Conservation (phyloP, 35 echinoderm and acorn worm species). For the Ophioderma brevispina region DNA sequence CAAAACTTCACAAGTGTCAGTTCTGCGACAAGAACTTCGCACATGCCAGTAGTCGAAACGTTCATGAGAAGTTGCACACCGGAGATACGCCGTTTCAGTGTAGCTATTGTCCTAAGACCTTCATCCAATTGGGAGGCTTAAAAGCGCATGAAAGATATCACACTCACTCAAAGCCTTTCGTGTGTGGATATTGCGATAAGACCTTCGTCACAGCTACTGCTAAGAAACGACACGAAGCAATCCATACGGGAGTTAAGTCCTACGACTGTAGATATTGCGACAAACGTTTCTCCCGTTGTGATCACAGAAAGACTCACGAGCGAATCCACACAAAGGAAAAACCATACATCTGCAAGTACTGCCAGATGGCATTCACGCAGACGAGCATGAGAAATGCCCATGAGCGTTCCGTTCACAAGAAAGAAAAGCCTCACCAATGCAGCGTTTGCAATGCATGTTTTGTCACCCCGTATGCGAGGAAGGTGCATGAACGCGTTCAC, state of each 20-base stretch:
- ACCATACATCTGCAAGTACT: neutral
- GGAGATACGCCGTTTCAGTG: neutral
- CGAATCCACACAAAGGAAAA: neutral
- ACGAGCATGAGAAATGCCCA: neutral
- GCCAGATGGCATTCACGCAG: neutral
- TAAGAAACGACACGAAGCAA: neutral
- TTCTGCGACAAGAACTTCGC: neutral
- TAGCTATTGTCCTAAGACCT: neutral
- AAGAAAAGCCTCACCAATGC: neutral
- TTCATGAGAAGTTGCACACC: neutral
- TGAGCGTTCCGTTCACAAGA: neutral
- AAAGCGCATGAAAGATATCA: neutral
- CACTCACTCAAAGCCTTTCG: neutral
- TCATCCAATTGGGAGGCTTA: neutral
- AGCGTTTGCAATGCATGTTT: neutral
- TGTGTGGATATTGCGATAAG: neutral
- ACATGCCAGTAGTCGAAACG: neutral
- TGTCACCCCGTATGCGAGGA: neutral
- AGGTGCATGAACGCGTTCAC: neutral
- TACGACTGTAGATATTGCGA: neutral
- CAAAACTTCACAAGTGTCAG: neutral
- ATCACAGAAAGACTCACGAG: neutral
- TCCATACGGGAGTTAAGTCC: neutral
- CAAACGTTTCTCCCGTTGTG: neutral
- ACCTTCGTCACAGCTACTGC: neutral